A percentile compares a stretch with the other conserved stretches of the same genome.
These are phyloP conservation scores for Hozukius guyotensis DNA, from an alignment of 2,797 vertebrate genomes.

Conservation along the genomic window DNA sequence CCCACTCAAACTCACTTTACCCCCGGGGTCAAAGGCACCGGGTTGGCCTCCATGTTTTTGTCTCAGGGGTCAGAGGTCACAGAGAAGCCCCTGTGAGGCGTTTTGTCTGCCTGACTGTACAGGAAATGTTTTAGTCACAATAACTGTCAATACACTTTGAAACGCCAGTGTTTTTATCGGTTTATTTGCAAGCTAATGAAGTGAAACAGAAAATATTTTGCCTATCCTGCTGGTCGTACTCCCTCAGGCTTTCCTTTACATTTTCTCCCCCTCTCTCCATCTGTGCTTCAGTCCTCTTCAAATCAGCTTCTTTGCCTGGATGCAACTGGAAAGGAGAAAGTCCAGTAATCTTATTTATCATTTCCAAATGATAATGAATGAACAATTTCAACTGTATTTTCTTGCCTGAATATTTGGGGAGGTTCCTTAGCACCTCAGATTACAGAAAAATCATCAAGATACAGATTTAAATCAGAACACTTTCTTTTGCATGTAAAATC, in stretches of 20 bases:
- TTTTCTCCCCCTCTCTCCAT: not conserved
- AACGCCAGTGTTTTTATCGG: not conserved
- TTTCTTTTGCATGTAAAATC: not conserved
- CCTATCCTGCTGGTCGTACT: too few relatives aligned
- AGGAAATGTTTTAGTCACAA: not conserved
- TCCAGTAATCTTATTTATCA: not conserved
- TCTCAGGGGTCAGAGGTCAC: slow-evolving; percentile 28
- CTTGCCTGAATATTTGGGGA: not conserved
- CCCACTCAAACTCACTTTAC: not conserved
- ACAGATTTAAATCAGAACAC: not conserved
- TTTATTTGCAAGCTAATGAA: not conserved
- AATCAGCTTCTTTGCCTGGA: not conserved
- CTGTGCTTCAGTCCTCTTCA: not conserved
- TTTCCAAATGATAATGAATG: not conserved
- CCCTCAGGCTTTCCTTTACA: too few relatives aligned
- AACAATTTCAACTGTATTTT: not conserved
- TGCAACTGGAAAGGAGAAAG: not conserved
- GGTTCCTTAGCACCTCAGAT: not conserved
- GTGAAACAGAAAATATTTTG: not conserved
- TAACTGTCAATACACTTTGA: not conserved
- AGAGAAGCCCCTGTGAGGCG: not conserved
- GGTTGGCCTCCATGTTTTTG: slow-evolving; percentile 21
- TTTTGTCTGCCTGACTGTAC: not conserved
- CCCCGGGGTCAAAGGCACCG: not conserved
- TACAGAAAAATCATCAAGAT: not conserved